A percentile compares a stretch with the other conserved stretches of the same genome.
phyloP scores from a whole-genome alignment of 2,797 vertebrate species.

The Macropodus opercularis region DNA sequence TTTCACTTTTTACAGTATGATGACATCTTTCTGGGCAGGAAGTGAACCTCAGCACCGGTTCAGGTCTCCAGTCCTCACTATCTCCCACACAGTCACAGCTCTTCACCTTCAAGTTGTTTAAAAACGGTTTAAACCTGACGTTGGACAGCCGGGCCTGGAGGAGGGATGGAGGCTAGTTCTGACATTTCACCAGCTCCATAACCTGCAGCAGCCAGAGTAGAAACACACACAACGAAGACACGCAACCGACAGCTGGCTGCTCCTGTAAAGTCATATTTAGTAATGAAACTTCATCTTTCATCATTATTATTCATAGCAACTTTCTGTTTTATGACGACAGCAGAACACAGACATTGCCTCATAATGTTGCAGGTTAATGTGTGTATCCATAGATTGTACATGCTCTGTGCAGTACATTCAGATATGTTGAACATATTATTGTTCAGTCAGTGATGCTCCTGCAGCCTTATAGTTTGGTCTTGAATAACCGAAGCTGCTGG shows the following conservation, averaged over 20 bases:
- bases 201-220: neutral
- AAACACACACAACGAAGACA: neutral
- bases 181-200: neutral
- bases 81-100: slow-evolving; percentile 8
- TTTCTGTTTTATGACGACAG: slow-evolving; percentile 1
- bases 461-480: slow-evolving; percentile 25
- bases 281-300: neutral
- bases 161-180: slow-evolving; percentile 11
- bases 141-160: neutral
- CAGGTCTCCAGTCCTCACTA: neutral
- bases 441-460: too few relatives aligned
- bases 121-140: neutral
- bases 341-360: slow-evolving; percentile 1
- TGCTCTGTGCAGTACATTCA: too few relatives aligned
- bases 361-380: too few relatives aligned
- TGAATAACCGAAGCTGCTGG: slow-evolving; percentile 55
- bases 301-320: slow-evolving; percentile 17
- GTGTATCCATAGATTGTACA: too few relatives aligned
- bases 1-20: slow-evolving; percentile 5
- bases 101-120: neutral
- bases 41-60: neutral
- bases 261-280: slow-evolving; percentile 7
- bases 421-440: too few relatives aligned
- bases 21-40: neutral
- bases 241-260: neutral